Conservation (phyloP, 2,888 invertebrate species). For the Ceratothoa steindachneri region DNA sequence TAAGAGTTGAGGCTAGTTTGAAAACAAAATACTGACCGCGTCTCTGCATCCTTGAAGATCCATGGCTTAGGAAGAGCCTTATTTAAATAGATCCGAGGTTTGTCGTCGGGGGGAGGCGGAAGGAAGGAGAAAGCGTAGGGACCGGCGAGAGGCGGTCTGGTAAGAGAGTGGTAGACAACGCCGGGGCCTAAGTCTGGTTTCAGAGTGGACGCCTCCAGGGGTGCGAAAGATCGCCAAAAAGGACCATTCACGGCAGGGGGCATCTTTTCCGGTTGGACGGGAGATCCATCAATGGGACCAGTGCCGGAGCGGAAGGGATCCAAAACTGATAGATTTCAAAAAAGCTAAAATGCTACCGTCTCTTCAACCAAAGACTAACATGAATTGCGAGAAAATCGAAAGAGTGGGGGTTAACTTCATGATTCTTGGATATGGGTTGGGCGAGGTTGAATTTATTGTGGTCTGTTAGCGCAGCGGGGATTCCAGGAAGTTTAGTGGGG, state of each 20-base stretch:
- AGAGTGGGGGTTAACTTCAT: too few relatives aligned
- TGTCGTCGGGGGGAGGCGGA: slow-evolving; percentile 71
- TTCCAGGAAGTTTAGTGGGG: too few relatives aligned
- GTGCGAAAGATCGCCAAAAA: slow-evolving; percentile 29
- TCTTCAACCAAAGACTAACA: background rate
- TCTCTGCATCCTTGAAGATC: slow-evolving; percentile 76
- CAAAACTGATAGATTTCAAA: background rate
- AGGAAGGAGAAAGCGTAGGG: slow-evolving; percentile 86
- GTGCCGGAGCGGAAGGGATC: slow-evolving; percentile 21
- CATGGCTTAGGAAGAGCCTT: slow-evolving; percentile 70
- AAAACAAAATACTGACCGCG: slow-evolving; percentile 61
- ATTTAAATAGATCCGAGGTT: slow-evolving; percentile 74
- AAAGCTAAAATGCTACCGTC: slow-evolving; percentile 3
- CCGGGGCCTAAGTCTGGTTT: slow-evolving; percentile 58
- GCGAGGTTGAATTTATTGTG: too few relatives aligned
- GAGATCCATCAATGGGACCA: slow-evolving; percentile 27
- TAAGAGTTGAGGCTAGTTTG: too few relatives aligned
- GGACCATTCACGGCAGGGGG: slow-evolving; percentile 36
- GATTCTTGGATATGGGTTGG: too few relatives aligned
- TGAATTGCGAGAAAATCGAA: too few relatives aligned
- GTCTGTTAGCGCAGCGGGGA: too few relatives aligned
- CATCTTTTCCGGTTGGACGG: slow-evolving; percentile 15
- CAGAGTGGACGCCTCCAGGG: slow-evolving; percentile 47
- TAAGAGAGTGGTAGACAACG: slow-evolving; percentile 49
- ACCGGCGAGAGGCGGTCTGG: slow-evolving; percentile 74